These are phyloP conservation scores for Mythimna albipuncta DNA, from an alignment of 2,888 invertebrate genomes.

Conservation along the genomic window DNA sequence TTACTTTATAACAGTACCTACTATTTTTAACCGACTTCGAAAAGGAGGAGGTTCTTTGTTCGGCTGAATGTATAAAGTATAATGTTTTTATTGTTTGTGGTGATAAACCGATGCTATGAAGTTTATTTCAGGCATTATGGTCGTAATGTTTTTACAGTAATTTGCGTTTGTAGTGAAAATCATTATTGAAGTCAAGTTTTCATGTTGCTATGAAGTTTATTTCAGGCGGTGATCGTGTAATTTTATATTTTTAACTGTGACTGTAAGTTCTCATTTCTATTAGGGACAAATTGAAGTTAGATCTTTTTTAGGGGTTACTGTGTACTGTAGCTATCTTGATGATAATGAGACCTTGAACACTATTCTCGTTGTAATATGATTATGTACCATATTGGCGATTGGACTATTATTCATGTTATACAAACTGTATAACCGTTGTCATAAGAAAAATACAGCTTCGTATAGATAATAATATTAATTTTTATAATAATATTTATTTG, in stretches of 20 bases:
- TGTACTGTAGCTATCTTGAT: neutral
- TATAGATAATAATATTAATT: too few species aligned
- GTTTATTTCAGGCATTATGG: neutral
- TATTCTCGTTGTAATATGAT: too few species aligned
- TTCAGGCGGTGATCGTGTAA: neutral
- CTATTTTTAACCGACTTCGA: too few species aligned
- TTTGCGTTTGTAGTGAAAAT: neutral
- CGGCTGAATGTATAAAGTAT: too few species aligned
- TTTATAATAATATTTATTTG: too few species aligned
- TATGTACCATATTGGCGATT: too few species aligned
- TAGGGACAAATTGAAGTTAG: neutral
- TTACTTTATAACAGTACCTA: neutral
- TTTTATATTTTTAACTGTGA: too few species aligned
- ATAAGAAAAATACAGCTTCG: too few species aligned
- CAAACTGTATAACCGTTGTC: too few species aligned
- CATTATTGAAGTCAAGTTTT: neutral
- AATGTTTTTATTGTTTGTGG: neutral
- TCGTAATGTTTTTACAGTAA: neutral
- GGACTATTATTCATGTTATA: too few species aligned
- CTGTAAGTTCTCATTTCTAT: too few species aligned
- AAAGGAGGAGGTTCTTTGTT: too few species aligned
- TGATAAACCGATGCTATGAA: neutral
- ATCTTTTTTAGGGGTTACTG: neutral
- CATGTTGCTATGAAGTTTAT: neutral
- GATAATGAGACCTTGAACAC: neutral